Conservation (phyloP, 2,113 vertebrate species). For the Cynocephalus volans region DNA sequence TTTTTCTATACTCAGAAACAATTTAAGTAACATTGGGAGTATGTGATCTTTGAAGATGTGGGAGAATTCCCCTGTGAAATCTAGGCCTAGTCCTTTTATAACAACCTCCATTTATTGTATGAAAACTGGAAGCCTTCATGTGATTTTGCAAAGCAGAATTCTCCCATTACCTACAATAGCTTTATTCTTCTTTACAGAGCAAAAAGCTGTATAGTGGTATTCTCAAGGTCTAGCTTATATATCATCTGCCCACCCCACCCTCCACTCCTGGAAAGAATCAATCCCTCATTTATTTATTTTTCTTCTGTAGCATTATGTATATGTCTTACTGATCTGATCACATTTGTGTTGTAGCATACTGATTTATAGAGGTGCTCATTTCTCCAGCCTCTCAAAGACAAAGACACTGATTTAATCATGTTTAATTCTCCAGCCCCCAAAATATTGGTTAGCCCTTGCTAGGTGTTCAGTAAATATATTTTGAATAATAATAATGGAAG, state of each 20-base stretch:
- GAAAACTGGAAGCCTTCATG: not conserved
- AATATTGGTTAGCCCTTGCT: not conserved
- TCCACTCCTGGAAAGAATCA: not conserved
- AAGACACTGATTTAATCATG: not conserved
- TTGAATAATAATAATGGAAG: conserved; percentile 4
- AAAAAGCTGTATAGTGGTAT: not conserved
- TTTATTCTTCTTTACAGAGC: not conserved
- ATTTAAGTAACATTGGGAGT: not conserved
- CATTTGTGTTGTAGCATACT: not conserved
- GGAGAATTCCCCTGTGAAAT: conserved; percentile 1
- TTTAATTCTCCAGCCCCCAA: conserved; percentile 32
- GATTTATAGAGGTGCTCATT: not conserved
- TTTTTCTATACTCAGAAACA: conserved; percentile 46
- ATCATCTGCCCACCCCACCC: not conserved
- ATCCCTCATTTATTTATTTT: not conserved
- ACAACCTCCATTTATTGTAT: not conserved
- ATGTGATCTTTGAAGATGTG: not conserved
- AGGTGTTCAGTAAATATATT: conserved; percentile 17
- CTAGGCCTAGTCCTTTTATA: not conserved
- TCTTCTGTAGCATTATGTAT: not conserved
- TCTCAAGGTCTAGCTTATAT: not conserved
- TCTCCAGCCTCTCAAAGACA: not conserved
- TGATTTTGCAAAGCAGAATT: conserved; percentile 1
- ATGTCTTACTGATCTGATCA: not conserved
- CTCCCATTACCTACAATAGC: not conserved